A percentile compares a stretch with the other conserved stretches of the same genome.
Evolutionary conservation across 2,113 vertebrate species (phyloP).

Genomic region (Apistogramma diplotaenia): DNA sequence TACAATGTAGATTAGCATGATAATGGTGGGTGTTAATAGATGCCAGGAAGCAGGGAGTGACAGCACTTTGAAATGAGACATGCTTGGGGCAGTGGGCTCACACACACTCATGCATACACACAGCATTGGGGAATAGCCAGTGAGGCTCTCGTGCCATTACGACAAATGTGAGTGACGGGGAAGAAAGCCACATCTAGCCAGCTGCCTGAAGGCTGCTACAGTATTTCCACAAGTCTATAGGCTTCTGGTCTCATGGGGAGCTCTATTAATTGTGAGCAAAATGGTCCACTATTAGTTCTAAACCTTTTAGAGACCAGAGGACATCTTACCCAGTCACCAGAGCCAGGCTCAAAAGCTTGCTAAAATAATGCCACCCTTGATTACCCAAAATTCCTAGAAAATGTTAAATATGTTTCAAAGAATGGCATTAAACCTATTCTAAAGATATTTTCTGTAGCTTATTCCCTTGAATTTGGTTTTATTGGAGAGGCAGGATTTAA

Average conservation of each 20-base stretch:
- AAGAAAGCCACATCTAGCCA: slow-evolving; percentile 73
- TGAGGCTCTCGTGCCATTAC: slow-evolving; percentile 75
- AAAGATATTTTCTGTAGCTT: not conserved
- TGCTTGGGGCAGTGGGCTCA: slow-evolving; percentile 88
- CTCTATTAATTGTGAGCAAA: slow-evolving; percentile 77
- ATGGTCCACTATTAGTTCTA: slow-evolving; percentile 71
- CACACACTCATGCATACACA: slow-evolving; percentile 77
- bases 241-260: slow-evolving; percentile 72
- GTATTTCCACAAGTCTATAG: slow-evolving; percentile 75
- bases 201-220: slow-evolving; percentile 72
- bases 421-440: not conserved
- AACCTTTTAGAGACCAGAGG: slow-evolving; percentile 67
- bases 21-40: slow-evolving; percentile 99
- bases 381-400: slow-evolving; percentile 4
- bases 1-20: slow-evolving; percentile 99
- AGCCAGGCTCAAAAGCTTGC: slow-evolving; percentile 40
- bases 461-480: not conserved
- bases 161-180: slow-evolving; percentile 80
- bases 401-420: not conserved
- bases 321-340: slow-evolving; percentile 45
- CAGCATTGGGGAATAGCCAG: slow-evolving; percentile 82
- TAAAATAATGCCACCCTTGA: slow-evolving; percentile 42
- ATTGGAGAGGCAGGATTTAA: not conserved
- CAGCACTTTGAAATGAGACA: slow-evolving; percentile 97
- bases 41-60: slow-evolving; percentile 97